Base-by-base conservation (phyloP, 1,140 invertebrate species). In the Lerema accius region DNA sequence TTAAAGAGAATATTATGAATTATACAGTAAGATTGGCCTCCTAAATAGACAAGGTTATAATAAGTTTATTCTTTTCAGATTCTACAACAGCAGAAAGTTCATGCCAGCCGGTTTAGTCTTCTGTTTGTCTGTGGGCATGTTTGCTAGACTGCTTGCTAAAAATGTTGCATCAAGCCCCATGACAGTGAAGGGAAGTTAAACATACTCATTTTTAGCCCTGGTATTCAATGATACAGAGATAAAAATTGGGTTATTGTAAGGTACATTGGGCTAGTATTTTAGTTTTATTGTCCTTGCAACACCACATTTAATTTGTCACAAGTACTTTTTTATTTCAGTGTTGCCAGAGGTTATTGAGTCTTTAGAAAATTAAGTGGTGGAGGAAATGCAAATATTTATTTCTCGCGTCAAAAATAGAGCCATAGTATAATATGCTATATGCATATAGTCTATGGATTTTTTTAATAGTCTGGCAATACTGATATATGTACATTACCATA, bases 41-140 rank as follows among this genome's bases (percentile, higher is more conserved):
- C n/a, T n/a, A n/a, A n/a, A n/a, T n/a, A n/a, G n/a, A n/a, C n/a
- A n/a, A n/a, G n/a, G n/a, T n/a, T n/a, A n/a, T n/a, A n/a, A n/a
- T 17, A 14, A 62, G 26, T 11, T 26, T 48, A 46, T 68, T 55
- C 2, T 71, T 69, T 93, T 92, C 74, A 93, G 96, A 50, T 99
- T 94, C 91, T 95, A 95, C 74, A 96, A 95, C 63, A 94, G 95
- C 43, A 95, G 96, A 43, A 99, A 99, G 92, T 94, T 99, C 56
- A 99, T 99, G 97, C 98, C 98, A 16, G 97, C 98, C 50, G 98
- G 98, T 72, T 77, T 97, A 7, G 94, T 98, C 23, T 93, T 95
- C 65, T 73, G 84, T 2, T 69, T 94, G 16, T 93, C 93, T 0
- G 80, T 92, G 0, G 92, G 87, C 45, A 93, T 93, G 91, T 77